Base-by-base conservation (phyloP, 2,888 invertebrate species). In the Kuschelorhynchus macadamiae region DNA sequence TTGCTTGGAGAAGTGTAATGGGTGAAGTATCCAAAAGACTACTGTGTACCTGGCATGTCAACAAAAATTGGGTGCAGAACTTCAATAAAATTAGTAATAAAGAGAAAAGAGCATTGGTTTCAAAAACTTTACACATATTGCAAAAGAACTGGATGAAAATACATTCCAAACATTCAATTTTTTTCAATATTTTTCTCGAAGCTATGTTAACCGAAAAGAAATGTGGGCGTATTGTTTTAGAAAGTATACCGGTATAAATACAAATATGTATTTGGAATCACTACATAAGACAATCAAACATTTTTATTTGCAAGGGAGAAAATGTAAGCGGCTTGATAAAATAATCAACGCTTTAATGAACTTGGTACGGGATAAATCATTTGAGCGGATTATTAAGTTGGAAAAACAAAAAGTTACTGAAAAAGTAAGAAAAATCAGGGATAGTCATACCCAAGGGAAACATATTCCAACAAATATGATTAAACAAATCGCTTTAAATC, bases 1-100 rank as follows among this genome's bases (percentile, higher is more conserved):
- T 72, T 57, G 71, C 73, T n/a, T 76, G 74, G 73, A 12, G 32
- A 14, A 9, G 41, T n/a, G 66, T 70, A 5, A 74, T 76, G 73
- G 62, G 62, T 14, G 21, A 44, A 16, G 3, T 36, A 41, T 33
- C 42, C 44, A 39, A 65, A 17, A 33, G 41, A 42, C 53, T 74
- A 46, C 70, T 50, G 44, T 72, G 72, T 44, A 66, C 73, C 4
- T 64, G 70, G 62, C 70, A 74, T 50, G 41, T 53, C 1, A 59
- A 65, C 21, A 47, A 61, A 32, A 65, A 60, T 25, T 65, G 69
- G 64, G 14, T 46, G 44, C 36, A 41, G 14, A 70, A 70, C 49
- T 36, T 70, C 7, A 9, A 9, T 12, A 71, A 67, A 61, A 44
- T 70, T 0, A 30, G 17, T 1, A 12, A 47, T 53, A 8, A 20